phyloP scores from a whole-genome alignment of 2,113 vertebrate species.

The Cynoglossus semilaevis region DNA sequence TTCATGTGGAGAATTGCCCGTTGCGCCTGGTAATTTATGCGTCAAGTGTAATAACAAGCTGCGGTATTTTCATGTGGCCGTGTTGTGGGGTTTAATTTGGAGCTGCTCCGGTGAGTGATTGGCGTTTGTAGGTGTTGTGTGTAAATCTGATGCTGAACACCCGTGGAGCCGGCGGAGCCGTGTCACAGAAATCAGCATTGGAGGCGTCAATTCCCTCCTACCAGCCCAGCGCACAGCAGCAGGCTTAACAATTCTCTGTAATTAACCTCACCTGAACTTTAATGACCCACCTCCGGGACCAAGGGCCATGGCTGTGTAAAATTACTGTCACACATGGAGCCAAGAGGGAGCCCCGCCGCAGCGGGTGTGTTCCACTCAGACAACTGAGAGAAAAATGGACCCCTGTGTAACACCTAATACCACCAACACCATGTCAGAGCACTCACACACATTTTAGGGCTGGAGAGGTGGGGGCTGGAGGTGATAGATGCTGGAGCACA shows the following conservation, averaged over 20 bases:
- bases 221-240: constrained; percentile 61
- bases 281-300: constrained; percentile 75
- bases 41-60: constrained; percentile 64
- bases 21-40: constrained; percentile 54
- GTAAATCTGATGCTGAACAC: constrained; percentile 70
- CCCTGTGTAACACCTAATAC: constrained; percentile 71
- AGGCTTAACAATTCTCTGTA: constrained; percentile 74
- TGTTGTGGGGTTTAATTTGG: constrained; percentile 65
- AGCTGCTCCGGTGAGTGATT: constrained; percentile 63
- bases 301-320: constrained; percentile 60
- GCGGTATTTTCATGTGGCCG: constrained; percentile 60
- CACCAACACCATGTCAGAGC: constrained; percentile 60
- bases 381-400: constrained; percentile 67
- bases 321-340: constrained; percentile 70
- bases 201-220: constrained; percentile 60
- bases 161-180: constrained; percentile 44
- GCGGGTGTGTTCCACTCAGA: constrained; percentile 64
- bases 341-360: constrained; percentile 45
- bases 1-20: constrained; percentile 48
- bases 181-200: constrained; percentile 53
- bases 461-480: constrained; percentile 26
- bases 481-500: constrained; percentile 16
- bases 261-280: constrained; percentile 80
- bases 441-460: constrained; percentile 34
- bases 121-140: constrained; percentile 70